These are phyloP conservation scores for Hypselothyrea guttata DNA, from an alignment of 2,888 invertebrate genomes.

Conservation along the genomic window DNA sequence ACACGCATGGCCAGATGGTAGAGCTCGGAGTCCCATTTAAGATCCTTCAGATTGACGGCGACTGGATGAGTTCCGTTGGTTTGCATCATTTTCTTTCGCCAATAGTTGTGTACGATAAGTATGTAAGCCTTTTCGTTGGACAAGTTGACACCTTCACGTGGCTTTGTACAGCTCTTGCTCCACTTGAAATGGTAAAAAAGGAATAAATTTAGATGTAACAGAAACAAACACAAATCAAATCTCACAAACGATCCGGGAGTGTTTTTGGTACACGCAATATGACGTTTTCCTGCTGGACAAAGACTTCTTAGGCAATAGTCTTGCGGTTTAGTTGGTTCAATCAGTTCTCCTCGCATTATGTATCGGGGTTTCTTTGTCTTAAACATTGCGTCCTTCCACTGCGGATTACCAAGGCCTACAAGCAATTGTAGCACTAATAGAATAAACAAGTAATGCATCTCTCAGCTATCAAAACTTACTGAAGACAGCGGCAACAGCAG, in stretches of 20 bases:
- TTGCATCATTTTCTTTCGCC: background rate
- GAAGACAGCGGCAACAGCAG: background rate
- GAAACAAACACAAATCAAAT: background rate
- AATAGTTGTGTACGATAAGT: constrained; percentile 1
- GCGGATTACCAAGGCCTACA: background rate
- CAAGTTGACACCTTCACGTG: constrained; percentile 18
- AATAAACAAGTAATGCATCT: background rate
- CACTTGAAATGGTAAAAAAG: constrained; percentile 14
- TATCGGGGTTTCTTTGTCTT: constrained; percentile 12
- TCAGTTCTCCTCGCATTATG: background rate
- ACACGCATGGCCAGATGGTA: constrained; percentile 44
- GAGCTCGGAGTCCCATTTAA: constrained; percentile 27
- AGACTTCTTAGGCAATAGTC: constrained; percentile 13
- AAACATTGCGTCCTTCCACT: background rate
- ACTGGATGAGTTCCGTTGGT: background rate
- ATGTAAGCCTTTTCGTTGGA: background rate
- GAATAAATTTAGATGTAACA: background rate
- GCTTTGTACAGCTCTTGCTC: constrained; percentile 13
- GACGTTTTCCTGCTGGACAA: constrained; percentile 10
- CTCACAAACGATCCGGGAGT: constrained; percentile 33
- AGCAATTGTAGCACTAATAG: background rate
- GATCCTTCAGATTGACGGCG: background rate
- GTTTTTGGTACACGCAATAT: constrained; percentile 26
- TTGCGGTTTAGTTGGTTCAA: background rate
- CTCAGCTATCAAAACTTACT: background rate